A percentile compares a stretch with the other conserved stretches of the same genome.
phyloP scores from a whole-genome alignment of 2,113 vertebrate species.

The Sphyrna mokarran region DNA sequence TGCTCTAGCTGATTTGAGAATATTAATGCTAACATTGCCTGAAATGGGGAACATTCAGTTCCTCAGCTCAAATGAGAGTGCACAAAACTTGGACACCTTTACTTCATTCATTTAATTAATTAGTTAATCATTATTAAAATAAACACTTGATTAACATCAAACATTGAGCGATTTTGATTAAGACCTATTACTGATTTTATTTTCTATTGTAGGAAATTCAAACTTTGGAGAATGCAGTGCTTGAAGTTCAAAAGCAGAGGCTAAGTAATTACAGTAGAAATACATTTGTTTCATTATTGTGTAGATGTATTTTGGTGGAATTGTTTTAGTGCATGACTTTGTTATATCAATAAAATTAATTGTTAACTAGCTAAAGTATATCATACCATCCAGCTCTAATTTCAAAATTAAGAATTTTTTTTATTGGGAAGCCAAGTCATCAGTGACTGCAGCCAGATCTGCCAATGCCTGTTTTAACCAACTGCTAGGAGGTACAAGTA shows the following conservation, averaged over 20 bases:
- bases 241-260: conserved; percentile 34
- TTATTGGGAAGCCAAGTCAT: background rate
- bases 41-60: background rate
- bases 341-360: background rate
- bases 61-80: background rate
- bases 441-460: background rate
- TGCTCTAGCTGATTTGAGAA: background rate
- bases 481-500: background rate
- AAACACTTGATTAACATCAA: background rate
- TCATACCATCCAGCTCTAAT: background rate
- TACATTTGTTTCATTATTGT: background rate
- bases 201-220: conserved; percentile 19
- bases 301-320: background rate
- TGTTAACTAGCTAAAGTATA: background rate
- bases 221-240: conserved; percentile 26
- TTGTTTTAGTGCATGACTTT: background rate
- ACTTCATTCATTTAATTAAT: background rate
- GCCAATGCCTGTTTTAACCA: background rate
- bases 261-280: conserved; percentile 23
- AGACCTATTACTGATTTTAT: background rate
- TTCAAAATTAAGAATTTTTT: background rate
- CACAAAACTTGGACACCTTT: background rate
- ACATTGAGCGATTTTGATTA: background rate
- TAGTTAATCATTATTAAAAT: background rate
- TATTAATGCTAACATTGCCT: background rate